Evolutionary conservation across 2,797 vertebrate genomes (phyloP).

Genomic region (Platyrinchus mystaceus): DNA sequence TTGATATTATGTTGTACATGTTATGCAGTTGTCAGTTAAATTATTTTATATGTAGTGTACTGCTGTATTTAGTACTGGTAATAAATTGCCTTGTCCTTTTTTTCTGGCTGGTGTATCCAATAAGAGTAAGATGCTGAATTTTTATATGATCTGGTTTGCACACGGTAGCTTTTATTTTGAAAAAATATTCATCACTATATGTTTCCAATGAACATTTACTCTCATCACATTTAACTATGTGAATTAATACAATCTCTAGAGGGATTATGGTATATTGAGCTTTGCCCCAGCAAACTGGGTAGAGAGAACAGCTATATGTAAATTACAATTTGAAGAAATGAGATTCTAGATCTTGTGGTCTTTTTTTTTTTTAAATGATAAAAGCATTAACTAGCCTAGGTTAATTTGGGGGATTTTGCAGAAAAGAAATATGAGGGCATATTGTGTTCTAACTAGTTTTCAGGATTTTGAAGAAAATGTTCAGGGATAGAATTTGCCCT

Average conservation of each 20-base stretch:
- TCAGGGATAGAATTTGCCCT: constrained; percentile 30
- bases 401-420: constrained; percentile 21
- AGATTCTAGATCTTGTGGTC: not conserved
- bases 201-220: not conserved
- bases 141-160: not conserved
- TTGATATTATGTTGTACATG: not conserved
- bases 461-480: constrained; percentile 47
- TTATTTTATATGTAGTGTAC: not conserved
- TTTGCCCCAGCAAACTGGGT: not conserved
- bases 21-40: not conserved
- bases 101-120: not conserved
- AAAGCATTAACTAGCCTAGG: constrained; percentile 1
- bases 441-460: constrained; percentile 34
- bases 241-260: constrained; percentile 25
- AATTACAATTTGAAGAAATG: constrained; percentile 25
- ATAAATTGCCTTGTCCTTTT: not conserved
- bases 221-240: constrained; percentile 31
- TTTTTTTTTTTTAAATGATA: not conserved
- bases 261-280: constrained; percentile 43
- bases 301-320: constrained; percentile 36
- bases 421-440: not conserved
- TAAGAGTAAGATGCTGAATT: not conserved
- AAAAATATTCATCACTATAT: not conserved
- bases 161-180: constrained; percentile 20
- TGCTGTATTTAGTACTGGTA: not conserved